These are phyloP conservation scores for Pteropus rufus DNA, from an alignment of 2,797 vertebrate species.

Conservation along the genomic window DNA sequence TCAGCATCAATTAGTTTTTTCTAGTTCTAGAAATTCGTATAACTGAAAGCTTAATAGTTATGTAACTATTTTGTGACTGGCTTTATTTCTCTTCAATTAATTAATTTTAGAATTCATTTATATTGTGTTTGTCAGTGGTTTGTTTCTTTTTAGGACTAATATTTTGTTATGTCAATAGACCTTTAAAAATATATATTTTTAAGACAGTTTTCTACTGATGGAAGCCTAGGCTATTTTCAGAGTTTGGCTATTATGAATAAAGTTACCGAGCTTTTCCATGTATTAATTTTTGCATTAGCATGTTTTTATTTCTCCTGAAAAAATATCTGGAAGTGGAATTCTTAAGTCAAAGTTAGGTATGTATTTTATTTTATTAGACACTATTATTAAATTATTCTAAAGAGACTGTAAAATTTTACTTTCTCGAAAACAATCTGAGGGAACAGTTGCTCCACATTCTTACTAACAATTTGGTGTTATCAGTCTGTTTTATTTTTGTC, in stretches of 20 bases:
- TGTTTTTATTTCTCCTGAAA: not conserved
- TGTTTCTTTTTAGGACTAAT: not conserved
- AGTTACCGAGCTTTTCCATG: not conserved
- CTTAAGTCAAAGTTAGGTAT: not conserved
- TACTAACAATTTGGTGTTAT: not conserved
- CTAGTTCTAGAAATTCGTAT: not conserved
- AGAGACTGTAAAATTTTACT: not conserved
- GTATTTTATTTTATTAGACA: not conserved
- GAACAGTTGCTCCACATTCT: not conserved
- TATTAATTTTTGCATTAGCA: not conserved
- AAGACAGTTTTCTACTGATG: not conserved
- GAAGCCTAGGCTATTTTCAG: not conserved
- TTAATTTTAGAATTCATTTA: not conserved
- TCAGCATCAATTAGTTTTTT: not conserved
- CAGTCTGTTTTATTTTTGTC: not conserved
- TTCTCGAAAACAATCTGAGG: not conserved
- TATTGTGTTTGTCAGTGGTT: not conserved
- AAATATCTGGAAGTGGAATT: not conserved
- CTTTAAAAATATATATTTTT: not conserved
- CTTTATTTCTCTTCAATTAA: not conserved
- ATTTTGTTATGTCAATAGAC: not conserved
- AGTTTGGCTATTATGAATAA: not conserved
- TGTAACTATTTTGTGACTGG: not conserved
- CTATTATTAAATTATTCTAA: not conserved
- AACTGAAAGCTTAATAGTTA: not conserved